Evolutionary conservation across 2,797 vertebrate species (phyloP), one percentile per base, ranked within the genome.

Genomic region (Myiothlypis coronata): DNA sequence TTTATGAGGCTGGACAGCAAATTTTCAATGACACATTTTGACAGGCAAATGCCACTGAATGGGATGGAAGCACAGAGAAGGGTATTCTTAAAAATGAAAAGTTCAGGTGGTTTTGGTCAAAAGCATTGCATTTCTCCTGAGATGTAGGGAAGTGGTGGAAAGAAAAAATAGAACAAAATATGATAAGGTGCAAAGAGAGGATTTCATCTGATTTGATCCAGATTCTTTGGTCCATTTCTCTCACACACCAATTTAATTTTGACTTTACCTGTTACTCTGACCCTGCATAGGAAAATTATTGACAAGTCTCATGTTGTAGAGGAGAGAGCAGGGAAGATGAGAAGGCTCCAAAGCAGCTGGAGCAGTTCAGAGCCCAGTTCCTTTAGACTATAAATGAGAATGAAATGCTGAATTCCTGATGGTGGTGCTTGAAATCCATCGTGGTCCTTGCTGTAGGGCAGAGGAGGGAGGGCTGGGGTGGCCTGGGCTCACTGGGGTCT

Each of bases 21-120:
- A 61, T 85, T 90, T 86, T 72, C 90, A 81, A 14, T 83, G 57
- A 27, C 39, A 83, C 8, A 5, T 75, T 93, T 79, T 83, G 80
- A 81, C 63, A 90, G 67, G 61, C 43, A 94, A 96, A 94, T 81
- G 44, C 16, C 80, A 59, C 76, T 72, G 83, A 91, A 88, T 44
- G 72, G 43, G 28, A 69, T 64, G 61, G 55, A 44, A 90, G 59
- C 59, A 86, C n/a, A 90, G 57, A 52, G 53, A 83, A 78, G 14
- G 27, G 7, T 64, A 57, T 37, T 74, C 93, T 84, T 61, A 19
- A 65, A 94, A 92, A 57, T 30, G 37, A 87, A 46, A 90, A 57
- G 49, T 82, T 85, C 41, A 39, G n/a, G 23, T 82, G 56, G 4
- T 74, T 91, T 91, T 81, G n/a, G 63, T 91, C 27, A 81, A 71